Conservation (phyloP, 1,140 invertebrate species). For the Chymomyza costata region DNA sequence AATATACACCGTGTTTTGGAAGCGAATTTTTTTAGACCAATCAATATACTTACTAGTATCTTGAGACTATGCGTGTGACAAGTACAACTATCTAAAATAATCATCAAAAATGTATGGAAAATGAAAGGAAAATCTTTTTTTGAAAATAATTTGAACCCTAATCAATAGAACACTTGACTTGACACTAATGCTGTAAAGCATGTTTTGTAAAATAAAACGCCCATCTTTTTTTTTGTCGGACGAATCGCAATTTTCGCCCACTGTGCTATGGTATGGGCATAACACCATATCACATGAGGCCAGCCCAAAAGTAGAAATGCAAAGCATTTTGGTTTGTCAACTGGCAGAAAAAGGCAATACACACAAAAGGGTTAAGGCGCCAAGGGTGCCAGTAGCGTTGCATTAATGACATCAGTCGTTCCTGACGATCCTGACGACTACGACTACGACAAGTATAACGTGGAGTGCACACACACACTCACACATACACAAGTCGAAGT, state of each 20-base stretch:
- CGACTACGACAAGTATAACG: slow-evolving; percentile 16
- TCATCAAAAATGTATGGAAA: no score
- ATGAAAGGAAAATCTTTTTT: no score
- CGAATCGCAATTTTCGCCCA: not conserved
- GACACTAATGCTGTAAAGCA: no score
- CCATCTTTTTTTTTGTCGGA: no score
- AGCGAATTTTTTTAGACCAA: no score
- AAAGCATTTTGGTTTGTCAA: slow-evolving; percentile 40
- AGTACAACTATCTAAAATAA: no score
- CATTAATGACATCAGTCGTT: slow-evolving; percentile 62
- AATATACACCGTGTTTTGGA: no score
- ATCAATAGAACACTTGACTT: no score
- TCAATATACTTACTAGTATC: no score
- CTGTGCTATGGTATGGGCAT: slow-evolving; percentile 1
- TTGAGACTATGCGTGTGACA: no score
- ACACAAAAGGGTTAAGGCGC: not conserved
- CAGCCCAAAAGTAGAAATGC: slow-evolving; percentile 42
- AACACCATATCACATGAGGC: slow-evolving; percentile 44
- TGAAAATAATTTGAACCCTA: no score
- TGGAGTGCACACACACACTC: not conserved
- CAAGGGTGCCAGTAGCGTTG: slow-evolving; percentile 31
- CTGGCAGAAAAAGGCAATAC: not conserved
- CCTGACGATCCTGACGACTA: slow-evolving; percentile 1
- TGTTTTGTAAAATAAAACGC: no score
- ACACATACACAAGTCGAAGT: slow-evolving; percentile 53